Base-by-base conservation (phyloP, 2,888 invertebrate genomes). In the Pachycephus smyrnensis region DNA sequence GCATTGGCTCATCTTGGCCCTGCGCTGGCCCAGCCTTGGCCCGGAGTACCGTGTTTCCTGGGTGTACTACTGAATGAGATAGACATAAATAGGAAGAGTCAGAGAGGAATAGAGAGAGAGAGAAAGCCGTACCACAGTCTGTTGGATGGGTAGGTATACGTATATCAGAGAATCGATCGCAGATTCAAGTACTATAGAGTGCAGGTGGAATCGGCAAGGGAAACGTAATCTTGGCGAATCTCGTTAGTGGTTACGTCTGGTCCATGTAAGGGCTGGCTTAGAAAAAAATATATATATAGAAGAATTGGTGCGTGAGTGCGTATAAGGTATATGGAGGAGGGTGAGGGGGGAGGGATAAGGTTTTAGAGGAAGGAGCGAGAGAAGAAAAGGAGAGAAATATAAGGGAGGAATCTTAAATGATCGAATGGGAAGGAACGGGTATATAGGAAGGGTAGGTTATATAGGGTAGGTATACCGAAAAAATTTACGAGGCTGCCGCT, bases 401-500 rank as follows among this genome's bases (percentile, higher is more conserved):
- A 55, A 55, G 9, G 55, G 55, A 55, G 23, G 23, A 55, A 55
- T 55, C 55, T 55, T 55, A 2, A 23, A 23, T 1, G 23, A 55
- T 55, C 55, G 55, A 55, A 55, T 55, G 55, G 55, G 9, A 55
- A 55, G 9, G 23, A 23, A 23, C 23, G 55, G 23, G 23, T 55
- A 55, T 55, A 55, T 23, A 55, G 55, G 55, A 55, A 55, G 23
- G 55, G 23, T 23, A 55, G 23, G 55, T 23, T 23, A 23, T 55
- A 9, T 23, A 55, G 2, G 23, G 23, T 55, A 40, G 55, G 23
- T 23, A 23, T 55, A 55, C 55, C 71, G 31, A 31, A 32, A 71
- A 74, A 74, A 74, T 35, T 74, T 74, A 74, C 36, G 74, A 74
- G 74, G 31, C 23, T 36, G 11, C 36, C 74, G 35, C 33, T 35